These are phyloP conservation scores for Byasa hedistus DNA, from an alignment of 2,888 invertebrate species.

Conservation along the genomic window DNA sequence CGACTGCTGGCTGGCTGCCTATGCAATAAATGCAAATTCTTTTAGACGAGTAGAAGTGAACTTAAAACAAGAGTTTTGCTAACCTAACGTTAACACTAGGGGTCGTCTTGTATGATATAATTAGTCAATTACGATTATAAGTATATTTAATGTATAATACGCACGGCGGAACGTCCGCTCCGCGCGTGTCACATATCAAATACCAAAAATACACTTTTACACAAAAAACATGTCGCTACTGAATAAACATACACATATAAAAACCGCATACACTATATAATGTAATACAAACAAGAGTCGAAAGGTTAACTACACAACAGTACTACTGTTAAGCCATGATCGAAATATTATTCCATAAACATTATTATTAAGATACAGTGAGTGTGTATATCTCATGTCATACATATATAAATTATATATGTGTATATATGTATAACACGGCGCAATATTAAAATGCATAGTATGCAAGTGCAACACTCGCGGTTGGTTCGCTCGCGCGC, in stretches of 20 bases:
- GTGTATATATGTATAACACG: constrained; percentile 53
- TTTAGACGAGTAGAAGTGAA: constrained; percentile 63
- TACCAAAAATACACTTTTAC: constrained; percentile 78
- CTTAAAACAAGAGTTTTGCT: constrained; percentile 64
- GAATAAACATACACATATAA: constrained; percentile 80
- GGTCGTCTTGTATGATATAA: constrained; percentile 73
- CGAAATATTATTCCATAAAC: constrained; percentile 74
- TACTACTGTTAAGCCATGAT: constrained; percentile 79
- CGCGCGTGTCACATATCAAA: constrained; percentile 54
- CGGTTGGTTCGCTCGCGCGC: neutral
- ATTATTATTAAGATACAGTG: constrained; percentile 68
- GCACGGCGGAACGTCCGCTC: constrained; percentile 43
- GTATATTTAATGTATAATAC: constrained; percentile 57
- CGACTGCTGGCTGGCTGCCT: constrained; percentile 49
- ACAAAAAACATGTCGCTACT: constrained; percentile 72
- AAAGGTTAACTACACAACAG: constrained; percentile 78
- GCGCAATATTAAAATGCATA: constrained; percentile 68
- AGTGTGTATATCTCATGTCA: constrained; percentile 59
- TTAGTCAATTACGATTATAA: constrained; percentile 81
- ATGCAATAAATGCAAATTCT: constrained; percentile 71
- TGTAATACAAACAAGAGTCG: constrained; percentile 78
- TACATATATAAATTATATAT: too few species aligned
- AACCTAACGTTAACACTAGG: constrained; percentile 74
- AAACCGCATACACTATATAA: constrained; percentile 78
- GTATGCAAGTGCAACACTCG: constrained; percentile 38